A percentile compares a stretch with the other conserved stretches of the same genome.
Conservation (phyloP, 2,888 invertebrate genomes). For the Acronicta psi region DNA sequence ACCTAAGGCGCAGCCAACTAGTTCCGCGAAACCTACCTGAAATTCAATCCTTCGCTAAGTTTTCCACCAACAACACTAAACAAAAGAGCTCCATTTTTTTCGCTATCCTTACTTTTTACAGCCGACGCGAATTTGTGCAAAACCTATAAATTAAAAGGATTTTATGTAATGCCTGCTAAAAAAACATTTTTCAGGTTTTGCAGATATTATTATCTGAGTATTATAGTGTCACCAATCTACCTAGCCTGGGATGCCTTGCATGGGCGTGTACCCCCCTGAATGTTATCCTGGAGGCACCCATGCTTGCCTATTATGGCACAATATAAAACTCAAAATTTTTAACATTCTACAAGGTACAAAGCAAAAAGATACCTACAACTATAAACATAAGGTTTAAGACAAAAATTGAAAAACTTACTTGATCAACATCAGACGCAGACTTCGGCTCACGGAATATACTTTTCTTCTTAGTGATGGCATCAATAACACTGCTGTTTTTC, state of each 20-base stretch:
- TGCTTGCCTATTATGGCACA: no score
- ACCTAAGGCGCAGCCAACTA: no score
- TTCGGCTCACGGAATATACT: constrained; percentile 94
- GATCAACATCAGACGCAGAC: constrained; percentile 92
- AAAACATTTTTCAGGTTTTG: no score
- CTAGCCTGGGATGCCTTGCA: no score
- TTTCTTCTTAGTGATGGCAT: constrained; percentile 92
- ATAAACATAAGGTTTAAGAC: constrained; percentile 2
- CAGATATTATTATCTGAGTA: no score
- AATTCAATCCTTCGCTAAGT: constrained; percentile 99
- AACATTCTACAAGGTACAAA: no score
- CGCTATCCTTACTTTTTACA: constrained; percentile 71
- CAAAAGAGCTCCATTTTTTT: constrained; percentile 93
- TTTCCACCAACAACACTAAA: constrained; percentile 99
- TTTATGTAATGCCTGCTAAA: neutral
- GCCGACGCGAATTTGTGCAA: constrained; percentile 77
- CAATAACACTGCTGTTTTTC: constrained; percentile 89
- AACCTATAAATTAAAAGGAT: constrained; percentile 67
- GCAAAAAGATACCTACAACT: no score
- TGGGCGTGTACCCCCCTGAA: no score
- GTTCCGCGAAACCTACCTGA: constrained; percentile 76
- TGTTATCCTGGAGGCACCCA: no score
- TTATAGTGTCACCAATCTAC: no score
- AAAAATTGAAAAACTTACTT: constrained; percentile 82
- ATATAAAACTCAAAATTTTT: no score